Evolutionary conservation across 2,888 invertebrate genomes (phyloP).

Genomic region (Amphipyra berbera): DNA sequence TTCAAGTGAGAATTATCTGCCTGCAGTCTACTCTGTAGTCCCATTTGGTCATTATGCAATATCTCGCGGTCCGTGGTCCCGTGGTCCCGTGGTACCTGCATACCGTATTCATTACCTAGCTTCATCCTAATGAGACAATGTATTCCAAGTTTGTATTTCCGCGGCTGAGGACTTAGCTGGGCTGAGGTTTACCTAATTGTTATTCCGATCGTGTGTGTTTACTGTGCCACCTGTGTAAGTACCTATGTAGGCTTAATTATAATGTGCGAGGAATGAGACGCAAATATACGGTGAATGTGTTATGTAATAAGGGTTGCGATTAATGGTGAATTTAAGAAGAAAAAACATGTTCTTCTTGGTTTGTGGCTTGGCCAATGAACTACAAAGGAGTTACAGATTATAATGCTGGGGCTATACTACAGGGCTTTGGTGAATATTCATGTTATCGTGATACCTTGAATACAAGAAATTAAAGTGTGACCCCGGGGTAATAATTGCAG

Average conservation of each 20-base stretch:
- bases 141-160: conserved; percentile 68
- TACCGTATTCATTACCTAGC: conserved; percentile 75
- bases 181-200: conserved; percentile 42
- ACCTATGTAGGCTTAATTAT: conserved; percentile 44
- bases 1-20: conserved; percentile 31
- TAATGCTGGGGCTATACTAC: no score
- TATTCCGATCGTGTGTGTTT: conserved; percentile 50
- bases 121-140: conserved; percentile 73
- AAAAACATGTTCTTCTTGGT: conserved; percentile 21
- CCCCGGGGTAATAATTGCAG: no score
- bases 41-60: conserved; percentile 66
- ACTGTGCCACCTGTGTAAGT: conserved; percentile 35
- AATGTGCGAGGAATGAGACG: conserved; percentile 44
- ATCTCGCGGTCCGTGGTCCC: conserved; percentile 50
- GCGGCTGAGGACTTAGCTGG: conserved; percentile 54
- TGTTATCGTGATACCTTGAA: no score
- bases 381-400: conserved; percentile 5
- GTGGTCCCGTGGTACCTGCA: conserved; percentile 55
- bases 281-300: conserved; percentile 32
- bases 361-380: conserved; percentile 18
- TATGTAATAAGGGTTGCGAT: conserved; percentile 19
- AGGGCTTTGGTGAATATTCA: no score
- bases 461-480: no score
- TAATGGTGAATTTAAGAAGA: conserved; percentile 19
- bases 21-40: conserved; percentile 29